phyloP scores from a whole-genome alignment of 2,113 vertebrate species.

The Zosterops lateralis region DNA sequence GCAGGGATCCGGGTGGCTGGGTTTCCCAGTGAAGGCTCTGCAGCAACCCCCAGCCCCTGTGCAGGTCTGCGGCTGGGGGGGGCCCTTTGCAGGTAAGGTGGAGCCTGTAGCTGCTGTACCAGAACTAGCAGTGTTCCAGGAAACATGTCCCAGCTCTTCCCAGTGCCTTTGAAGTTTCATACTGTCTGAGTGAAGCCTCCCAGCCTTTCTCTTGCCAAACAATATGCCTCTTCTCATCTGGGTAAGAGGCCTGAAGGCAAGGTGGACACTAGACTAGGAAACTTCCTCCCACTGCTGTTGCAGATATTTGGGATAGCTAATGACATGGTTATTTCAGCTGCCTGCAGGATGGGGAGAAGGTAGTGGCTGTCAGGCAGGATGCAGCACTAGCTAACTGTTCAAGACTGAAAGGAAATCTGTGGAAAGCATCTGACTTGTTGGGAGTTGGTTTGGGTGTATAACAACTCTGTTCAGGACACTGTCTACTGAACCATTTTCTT shows the following conservation, averaged over 20 bases:
- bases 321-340: neutral
- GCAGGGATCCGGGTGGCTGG: neutral
- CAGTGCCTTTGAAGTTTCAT: constrained; percentile 19
- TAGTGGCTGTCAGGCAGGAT: neutral
- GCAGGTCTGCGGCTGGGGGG: neutral
- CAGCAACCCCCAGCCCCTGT: neutral
- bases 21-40: rapidly evolving
- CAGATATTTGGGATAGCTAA: neutral
- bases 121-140: neutral
- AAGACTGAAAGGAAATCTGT: neutral
- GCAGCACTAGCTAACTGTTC: neutral
- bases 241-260: constrained; percentile 27
- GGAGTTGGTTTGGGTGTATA: neutral
- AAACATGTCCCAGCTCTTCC: constrained; percentile 29
- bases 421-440: neutral
- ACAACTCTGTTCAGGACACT: neutral
- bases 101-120: neutral
- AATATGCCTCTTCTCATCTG: neutral
- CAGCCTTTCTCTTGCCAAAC: neutral
- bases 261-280: neutral
- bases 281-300: neutral
- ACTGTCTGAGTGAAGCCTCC: neutral
- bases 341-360: neutral
- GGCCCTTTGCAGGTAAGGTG: neutral
- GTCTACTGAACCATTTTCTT: neutral